Base-by-base conservation (phyloP, 2,888 invertebrate species). In the Strigamia maritima region DNA sequence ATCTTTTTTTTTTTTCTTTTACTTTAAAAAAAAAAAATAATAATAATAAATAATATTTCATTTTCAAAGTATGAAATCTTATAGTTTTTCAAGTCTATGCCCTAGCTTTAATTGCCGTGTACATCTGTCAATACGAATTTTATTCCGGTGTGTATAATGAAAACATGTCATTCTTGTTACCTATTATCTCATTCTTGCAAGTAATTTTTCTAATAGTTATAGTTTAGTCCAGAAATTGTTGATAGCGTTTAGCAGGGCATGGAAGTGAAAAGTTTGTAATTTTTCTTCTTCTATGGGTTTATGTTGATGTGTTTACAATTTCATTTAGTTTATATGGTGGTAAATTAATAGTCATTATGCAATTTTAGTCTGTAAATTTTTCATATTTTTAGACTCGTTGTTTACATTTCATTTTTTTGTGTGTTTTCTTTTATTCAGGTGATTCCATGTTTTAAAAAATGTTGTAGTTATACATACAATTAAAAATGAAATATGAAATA, bases 401-500 rank as follows among this genome's bases (percentile, higher is more conserved):
- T 70, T 65, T 65, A 12, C 4, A 70, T 14, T 54, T 54, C 16
- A 49, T 19, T 54, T 54, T 70, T 70, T 70, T 12, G 1, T 70
- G 10, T 70, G 26, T 70, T 26, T 70, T 28, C 2, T 70, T 70
- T 26, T 70, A 8, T 26, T 22, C 12, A 26, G 28, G 70, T 70
- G 28, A 70, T 70, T 70, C 70, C 70, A 70, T 70, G 28, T 70
- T 22, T n/a, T n/a, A 40, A 22, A 49, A 77, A 77, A 49, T 77
- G 77, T 77, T 77, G 77, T 77, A 77, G 77, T 49, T 77, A 49
- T 77, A 77, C 44, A 49, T 77, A 77, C 44, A 77, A 49, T 77
- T 38, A 77, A 75, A 70, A n/a, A n/a, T n/a, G n/a, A n/a, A n/a
- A n/a, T n/a, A 70, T 19, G 28, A 70, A 70, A 54, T 54, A 28